Evolutionary conservation across 1,140 invertebrate species (phyloP), one percentile per base, ranked within the genome.

Genomic region (Drosophila yakuba): DNA sequence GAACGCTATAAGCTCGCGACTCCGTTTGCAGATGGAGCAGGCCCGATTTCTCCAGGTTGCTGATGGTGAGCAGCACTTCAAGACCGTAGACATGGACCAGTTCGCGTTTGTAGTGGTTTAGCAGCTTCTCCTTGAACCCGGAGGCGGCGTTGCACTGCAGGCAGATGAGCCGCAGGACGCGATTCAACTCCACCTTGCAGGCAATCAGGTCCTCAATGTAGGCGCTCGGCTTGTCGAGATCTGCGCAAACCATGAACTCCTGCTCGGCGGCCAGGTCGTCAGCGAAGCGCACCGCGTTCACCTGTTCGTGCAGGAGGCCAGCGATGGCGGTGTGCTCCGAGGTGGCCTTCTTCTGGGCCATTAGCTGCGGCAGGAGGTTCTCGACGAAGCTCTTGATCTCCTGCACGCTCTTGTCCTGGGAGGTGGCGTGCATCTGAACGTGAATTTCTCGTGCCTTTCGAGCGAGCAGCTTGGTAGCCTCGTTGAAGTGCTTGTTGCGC

Each of bases 371-470:
- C 62, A 99, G 93, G 1, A 66, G 38, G 72, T 96, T 96, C 11
- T 97, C 96, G 4, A 99, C 98, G 93, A 99, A 98, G 78, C 97
- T 95, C 93, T 98, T 98, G 90, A 99, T 97, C 93, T 99, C 97
- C 89, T 97, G 96, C 23, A 99, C 95, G 12, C 97, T 96, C 92
- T 97, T 97, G 41, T 97, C 96, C 25, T 95, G 94, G 91, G 97
- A 96, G 45, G 96, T 94, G 91, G 98, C 97, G 91, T 98, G 97
- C 92, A 97, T 95, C 91, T 98, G 96, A 0, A 95, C 95, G 61
- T 97, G 96, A 41, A 99, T 97, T 8, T 96, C 93, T 92, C 96
- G 97, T 0, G 97, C 97, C 93, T 98, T 98, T 81, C 95, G 96
- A 50, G 96, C 97, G 1, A 99, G 93, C 38, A 96, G 94, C 51